Evolutionary conservation across 2,797 vertebrate genomes (phyloP).

Genomic region (Pelobates cultripes): DNA sequence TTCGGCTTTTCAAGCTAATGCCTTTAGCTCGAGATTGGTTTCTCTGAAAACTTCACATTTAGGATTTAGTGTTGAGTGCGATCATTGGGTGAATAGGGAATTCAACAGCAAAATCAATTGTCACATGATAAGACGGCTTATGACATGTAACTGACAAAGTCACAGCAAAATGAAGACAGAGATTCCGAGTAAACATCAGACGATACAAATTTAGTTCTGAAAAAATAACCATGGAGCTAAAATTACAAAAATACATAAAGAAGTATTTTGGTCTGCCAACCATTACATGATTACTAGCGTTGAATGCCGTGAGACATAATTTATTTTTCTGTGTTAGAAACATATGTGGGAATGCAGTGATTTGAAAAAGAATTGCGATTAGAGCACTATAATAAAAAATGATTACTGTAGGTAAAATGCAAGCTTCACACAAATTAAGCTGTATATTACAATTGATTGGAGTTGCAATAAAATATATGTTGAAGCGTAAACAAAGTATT

Average conservation of each 20-base stretch:
- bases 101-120: conserved; percentile 18
- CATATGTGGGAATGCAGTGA: not conserved
- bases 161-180: conserved; percentile 10
- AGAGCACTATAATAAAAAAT: not conserved
- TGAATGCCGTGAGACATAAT: not conserved
- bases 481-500: conserved; percentile 23
- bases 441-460: conserved; percentile 42
- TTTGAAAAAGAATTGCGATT: conserved; percentile 18
- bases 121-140: conserved; percentile 29
- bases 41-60: conserved; percentile 36
- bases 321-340: not conserved
- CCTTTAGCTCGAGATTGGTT: conserved; percentile 40
- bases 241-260: not conserved
- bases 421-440: conserved; percentile 7
- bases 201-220: not conserved
- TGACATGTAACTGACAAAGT: conserved; percentile 10
- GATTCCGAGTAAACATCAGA: conserved; percentile 16
- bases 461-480: conserved; percentile 23
- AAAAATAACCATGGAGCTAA: not conserved
- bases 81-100: conserved; percentile 29
- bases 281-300: not conserved
- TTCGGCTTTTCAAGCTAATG: conserved; percentile 45
- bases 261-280: not conserved
- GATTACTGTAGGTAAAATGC: not conserved
- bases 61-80: conserved; percentile 45